These are phyloP conservation scores for Diuraphis noxia DNA, from an alignment of 1,140 invertebrate genomes.

Conservation along the genomic window DNA sequence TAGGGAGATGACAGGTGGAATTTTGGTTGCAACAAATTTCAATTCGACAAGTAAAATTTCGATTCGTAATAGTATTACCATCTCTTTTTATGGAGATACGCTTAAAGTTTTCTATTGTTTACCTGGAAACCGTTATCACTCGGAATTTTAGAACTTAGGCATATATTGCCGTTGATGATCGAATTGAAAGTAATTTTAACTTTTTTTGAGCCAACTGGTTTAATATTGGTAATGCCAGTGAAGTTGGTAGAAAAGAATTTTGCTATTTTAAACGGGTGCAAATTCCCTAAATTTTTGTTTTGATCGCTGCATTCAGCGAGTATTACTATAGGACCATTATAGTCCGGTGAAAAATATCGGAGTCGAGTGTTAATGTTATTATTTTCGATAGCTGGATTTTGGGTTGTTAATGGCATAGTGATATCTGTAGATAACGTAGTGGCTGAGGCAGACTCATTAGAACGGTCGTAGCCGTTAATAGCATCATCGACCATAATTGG, in stretches of 20 bases:
- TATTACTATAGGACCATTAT: conserved; percentile 1
- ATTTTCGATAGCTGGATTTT: not conserved
- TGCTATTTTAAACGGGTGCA: not conserved
- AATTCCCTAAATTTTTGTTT: not conserved
- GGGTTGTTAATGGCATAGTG: not conserved
- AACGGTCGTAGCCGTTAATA: not conserved
- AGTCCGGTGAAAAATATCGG: not conserved
- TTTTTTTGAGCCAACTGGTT: not conserved
- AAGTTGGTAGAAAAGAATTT: too few relatives aligned
- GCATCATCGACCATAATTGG: too few relatives aligned
- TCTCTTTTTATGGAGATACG: too few relatives aligned
- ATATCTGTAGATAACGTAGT: not conserved
- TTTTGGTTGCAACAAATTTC: too few relatives aligned
- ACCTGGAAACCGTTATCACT: not conserved
- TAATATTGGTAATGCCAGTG: too few relatives aligned
- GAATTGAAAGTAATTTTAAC: not conserved
- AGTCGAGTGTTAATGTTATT: not conserved
- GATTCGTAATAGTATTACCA: too few relatives aligned
- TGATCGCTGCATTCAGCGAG: not conserved
- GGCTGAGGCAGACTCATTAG: not conserved
- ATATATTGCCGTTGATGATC: not conserved
- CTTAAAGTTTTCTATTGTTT: too few relatives aligned
- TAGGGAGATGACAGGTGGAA: too few relatives aligned
- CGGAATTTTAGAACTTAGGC: not conserved
- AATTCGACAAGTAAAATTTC: too few relatives aligned